Evolutionary conservation across 2,113 vertebrate species (phyloP).

Genomic region (Leptobrachium leishanense): DNA sequence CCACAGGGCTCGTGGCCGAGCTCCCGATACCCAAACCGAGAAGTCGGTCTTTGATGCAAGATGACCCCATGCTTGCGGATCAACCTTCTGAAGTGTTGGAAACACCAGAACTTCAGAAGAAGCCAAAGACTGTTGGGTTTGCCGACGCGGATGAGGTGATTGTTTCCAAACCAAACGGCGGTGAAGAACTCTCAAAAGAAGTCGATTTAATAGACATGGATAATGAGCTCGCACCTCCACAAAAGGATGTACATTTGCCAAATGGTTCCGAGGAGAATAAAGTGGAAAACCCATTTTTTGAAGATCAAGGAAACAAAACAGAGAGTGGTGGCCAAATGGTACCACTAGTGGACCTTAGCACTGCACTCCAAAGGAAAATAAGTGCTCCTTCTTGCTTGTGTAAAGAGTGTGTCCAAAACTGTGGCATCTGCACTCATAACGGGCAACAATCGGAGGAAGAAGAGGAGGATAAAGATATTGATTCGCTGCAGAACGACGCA

Average conservation of each 20-base stretch:
- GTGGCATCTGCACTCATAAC: not conserved
- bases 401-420: not conserved
- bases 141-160: not conserved
- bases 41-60: not conserved
- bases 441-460: not conserved
- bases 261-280: not conserved
- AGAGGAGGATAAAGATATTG: not conserved
- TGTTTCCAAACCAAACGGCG: not conserved
- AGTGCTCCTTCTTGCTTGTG: not conserved
- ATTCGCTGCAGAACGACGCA: not conserved
- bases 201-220: not conserved
- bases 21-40: not conserved
- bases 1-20: not conserved
- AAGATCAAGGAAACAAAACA: not conserved
- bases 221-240: not conserved
- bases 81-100: not conserved
- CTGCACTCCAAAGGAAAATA: not conserved
- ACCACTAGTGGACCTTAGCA: not conserved
- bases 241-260: not conserved
- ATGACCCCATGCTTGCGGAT: no score
- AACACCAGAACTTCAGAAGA: not conserved
- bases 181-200: not conserved
- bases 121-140: slow-evolving; percentile 7
- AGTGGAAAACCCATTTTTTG: not conserved
- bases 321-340: not conserved